Percentiles rank a stretch among this genome's conserved stretches.
phyloP scores from a whole-genome alignment of 2,113 vertebrate species.

The Oncorhynchus nerka region DNA sequence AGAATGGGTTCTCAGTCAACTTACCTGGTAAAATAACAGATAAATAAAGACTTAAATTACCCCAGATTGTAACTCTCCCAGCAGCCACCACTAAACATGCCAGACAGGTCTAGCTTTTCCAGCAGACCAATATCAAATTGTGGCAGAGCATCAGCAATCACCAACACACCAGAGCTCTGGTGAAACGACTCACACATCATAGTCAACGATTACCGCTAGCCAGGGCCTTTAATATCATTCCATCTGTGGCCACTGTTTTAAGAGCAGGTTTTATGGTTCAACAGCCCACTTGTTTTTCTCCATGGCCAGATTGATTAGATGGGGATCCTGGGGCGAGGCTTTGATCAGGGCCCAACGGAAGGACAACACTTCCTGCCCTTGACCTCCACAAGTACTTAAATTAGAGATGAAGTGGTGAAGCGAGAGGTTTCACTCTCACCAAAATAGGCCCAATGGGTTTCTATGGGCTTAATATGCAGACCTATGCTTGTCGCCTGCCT shows the following conservation, averaged over 20 bases:
- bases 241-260: conserved; percentile 59
- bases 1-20: no score
- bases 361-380: background rate
- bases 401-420: background rate
- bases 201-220: conserved; percentile 71
- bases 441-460: no score
- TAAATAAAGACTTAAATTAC: conserved; percentile 36
- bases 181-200: conserved; percentile 39
- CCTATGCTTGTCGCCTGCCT: no score
- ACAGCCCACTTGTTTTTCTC: conserved; percentile 27
- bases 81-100: conserved; percentile 56
- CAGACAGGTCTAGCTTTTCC: conserved; percentile 45
- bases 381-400: background rate
- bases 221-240: conserved; percentile 29
- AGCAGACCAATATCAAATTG: conserved; percentile 58
- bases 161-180: conserved; percentile 16
- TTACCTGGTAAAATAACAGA: no score
- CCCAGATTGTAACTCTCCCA: conserved; percentile 46
- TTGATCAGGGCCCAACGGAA: conserved; percentile 65
- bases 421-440: no score
- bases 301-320: conserved; percentile 62
- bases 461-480: no score
- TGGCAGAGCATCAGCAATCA: conserved; percentile 53
- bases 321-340: conserved; percentile 45
- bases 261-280: conserved; percentile 80